Evolutionary conservation across 2,797 vertebrate species (phyloP).

Genomic region (Cossypha dichroa): DNA sequence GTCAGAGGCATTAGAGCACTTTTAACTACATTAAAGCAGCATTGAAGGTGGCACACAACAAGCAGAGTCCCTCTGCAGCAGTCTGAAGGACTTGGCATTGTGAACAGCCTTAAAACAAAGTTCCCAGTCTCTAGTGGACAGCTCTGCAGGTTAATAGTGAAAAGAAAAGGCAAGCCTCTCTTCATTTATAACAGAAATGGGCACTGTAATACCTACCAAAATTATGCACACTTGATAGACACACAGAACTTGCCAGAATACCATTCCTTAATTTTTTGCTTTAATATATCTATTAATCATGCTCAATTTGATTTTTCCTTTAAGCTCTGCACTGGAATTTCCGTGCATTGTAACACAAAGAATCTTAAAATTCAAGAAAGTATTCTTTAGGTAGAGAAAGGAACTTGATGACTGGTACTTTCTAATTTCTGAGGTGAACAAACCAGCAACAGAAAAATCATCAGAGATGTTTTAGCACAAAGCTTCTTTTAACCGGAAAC

Average conservation of each 20-base stretch:
- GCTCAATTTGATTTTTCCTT: neutral
- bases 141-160: neutral
- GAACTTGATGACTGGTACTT: neutral
- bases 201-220: neutral
- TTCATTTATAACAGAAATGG: neutral
- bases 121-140: neutral
- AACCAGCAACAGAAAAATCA: neutral
- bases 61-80: neutral
- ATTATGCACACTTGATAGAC: neutral
- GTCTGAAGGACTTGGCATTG: neutral
- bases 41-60: neutral
- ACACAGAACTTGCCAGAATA: neutral
- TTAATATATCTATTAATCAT: neutral
- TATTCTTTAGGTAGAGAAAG: neutral
- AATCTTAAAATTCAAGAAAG: neutral
- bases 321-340: neutral
- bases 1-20: neutral
- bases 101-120: neutral
- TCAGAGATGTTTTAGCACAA: neutral
- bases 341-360: neutral
- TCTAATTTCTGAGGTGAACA: neutral
- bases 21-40: neutral
- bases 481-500: neutral
- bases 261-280: neutral
- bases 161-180: neutral